phyloP scores from a whole-genome alignment of 2,797 vertebrate genomes.

The Amniataba percoides region DNA sequence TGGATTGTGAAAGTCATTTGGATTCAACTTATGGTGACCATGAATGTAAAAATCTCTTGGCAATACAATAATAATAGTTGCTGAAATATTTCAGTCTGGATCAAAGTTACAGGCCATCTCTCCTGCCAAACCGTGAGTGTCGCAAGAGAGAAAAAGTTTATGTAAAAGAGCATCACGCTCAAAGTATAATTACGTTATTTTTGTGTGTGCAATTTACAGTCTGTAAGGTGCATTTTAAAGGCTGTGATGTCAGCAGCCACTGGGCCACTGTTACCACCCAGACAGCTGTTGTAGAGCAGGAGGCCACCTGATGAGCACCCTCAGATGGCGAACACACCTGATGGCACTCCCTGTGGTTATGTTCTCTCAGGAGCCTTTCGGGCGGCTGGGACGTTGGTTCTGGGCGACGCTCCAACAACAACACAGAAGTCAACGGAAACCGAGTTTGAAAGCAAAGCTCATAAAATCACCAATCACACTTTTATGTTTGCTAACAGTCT shows the following conservation, averaged over 20 bases:
- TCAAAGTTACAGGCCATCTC: no score
- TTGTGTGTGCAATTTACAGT: no score
- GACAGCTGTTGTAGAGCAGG: constrained; percentile 57
- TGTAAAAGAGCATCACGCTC: not conserved
- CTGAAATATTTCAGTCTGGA: no score
- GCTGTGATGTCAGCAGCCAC: constrained; percentile 51
- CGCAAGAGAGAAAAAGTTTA: not conserved
- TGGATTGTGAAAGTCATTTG: no score
- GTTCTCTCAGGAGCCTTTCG: constrained; percentile 50
- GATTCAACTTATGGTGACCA: no score
- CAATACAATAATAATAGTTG: no score
- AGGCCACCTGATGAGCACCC: constrained; percentile 57
- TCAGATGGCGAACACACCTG: constrained; percentile 66
- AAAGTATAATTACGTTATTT: constrained; percentile 3
- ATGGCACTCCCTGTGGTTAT: constrained; percentile 48
- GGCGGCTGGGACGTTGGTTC: constrained; percentile 54
- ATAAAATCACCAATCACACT: constrained; percentile 74
- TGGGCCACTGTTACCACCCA: constrained; percentile 68
- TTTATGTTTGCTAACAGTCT: constrained; percentile 73
- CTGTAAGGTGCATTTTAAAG: no score
- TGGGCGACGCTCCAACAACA: constrained; percentile 69
- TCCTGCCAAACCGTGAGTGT: not conserved
- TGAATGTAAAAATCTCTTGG: no score
- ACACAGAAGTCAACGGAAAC: constrained; percentile 73
- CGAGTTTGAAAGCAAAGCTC: constrained; percentile 71